Evolutionary conservation across 2,888 invertebrate species (phyloP).

Genomic region (Xestia xanthographa): DNA sequence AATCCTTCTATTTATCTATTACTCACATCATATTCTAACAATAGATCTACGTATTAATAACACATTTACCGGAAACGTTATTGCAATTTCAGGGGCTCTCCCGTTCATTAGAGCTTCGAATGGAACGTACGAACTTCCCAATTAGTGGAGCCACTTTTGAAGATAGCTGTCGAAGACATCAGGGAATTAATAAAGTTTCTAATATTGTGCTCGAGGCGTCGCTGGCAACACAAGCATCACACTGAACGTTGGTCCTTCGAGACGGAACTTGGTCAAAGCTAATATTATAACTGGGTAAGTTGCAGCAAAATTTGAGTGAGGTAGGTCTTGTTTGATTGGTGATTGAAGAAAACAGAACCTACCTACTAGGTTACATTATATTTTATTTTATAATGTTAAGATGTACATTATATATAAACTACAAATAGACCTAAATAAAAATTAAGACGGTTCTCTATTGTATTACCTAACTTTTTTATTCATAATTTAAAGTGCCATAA

Average conservation of each 20-base stretch:
- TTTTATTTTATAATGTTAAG: too few relatives aligned
- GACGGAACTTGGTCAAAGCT: constrained; percentile 62
- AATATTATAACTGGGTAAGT: constrained; percentile 56
- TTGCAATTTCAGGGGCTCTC: not conserved
- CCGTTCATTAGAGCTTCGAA: constrained; percentile 25
- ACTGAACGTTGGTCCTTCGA: constrained; percentile 64
- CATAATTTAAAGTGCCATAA: too few relatives aligned
- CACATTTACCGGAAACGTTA: constrained; percentile 14
- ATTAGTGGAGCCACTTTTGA: constrained; percentile 42
- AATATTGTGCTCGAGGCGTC: constrained; percentile 58
- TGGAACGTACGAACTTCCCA: constrained; percentile 35
- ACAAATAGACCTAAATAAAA: too few relatives aligned
- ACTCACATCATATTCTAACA: constrained; percentile 2
- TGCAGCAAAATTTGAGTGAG: constrained; percentile 27
- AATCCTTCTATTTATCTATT: not conserved
- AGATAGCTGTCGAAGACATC: constrained; percentile 52
- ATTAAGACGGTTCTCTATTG: too few relatives aligned
- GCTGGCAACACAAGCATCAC: constrained; percentile 56
- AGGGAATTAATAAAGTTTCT: constrained; percentile 65
- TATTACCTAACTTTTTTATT: too few relatives aligned
- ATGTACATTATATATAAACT: too few relatives aligned
- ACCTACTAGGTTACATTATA: not conserved
- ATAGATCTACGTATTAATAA: not conserved
- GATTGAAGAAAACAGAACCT: not conserved
- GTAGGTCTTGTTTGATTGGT: constrained; percentile 10